Base-by-base conservation (phyloP, 2,113 vertebrate genomes). In the Gavialis gangeticus region DNA sequence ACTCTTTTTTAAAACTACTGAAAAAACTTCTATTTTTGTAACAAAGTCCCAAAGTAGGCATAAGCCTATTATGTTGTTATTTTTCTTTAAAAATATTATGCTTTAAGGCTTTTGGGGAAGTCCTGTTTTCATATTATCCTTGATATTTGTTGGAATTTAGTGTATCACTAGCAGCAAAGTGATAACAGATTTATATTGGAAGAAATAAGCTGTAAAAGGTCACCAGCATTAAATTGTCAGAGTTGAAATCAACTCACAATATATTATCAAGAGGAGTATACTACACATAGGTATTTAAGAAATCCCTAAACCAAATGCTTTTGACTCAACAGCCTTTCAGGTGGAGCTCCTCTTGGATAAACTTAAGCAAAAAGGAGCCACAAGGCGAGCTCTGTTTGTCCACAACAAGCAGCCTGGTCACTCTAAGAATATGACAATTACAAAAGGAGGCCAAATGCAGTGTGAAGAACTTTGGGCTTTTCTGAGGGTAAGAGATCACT, bases 321-420 rank as follows among this genome's bases (percentile, higher is more conserved):
- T 98, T 94, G 2, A 73, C 94, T 96, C 91, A 83, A n/a, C 97
- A 99, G 99, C 96, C 82, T 99, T 99, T 91, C 98, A 98, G 28
- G 98, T 99, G 93, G 98, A 99, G 85, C 97, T 99, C 77, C 97
- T 98, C 57, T 82, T 99, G 98, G 99, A 99, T 97, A 99, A 99
- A 69, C 98, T 99, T 73, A 99, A 99, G 95, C 99, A 99, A 96
- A 99, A 99, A 87, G 99, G 99, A 92, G 98, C 99, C 0, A 98
- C 99, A 37, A 98, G 99, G 89, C 98, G 99, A 15, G 99, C 98
- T 56, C 98, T 99, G 12, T 99, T 99, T 95, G 97, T 99, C 22
- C 98, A 99, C 95, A 98, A 95, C 80, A 97, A 71, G 22, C 97
- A 98, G 78, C 97, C 98, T 1, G 97, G 97, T 81, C 99, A 99